Conservation (phyloP, 2,888 invertebrate species). For the Temnothorax ravouxi region DNA sequence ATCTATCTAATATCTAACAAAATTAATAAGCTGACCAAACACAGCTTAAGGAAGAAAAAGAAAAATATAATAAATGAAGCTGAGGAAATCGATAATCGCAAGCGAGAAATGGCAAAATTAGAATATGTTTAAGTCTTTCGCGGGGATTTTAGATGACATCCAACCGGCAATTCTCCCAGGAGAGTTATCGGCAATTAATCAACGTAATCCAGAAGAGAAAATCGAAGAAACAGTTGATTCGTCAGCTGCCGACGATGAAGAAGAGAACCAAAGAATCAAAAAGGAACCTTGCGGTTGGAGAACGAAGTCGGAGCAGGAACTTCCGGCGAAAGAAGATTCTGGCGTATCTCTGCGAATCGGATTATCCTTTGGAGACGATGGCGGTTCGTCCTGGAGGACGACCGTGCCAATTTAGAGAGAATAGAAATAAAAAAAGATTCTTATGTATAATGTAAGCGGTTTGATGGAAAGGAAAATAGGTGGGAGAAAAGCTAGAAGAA, state of each 20-base stretch:
- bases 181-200: constrained; percentile 37
- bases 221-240: not conserved
- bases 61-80: not conserved
- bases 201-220: constrained; percentile 7
- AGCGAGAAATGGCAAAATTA: constrained; percentile 58
- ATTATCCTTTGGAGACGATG: constrained; percentile 73
- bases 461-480: constrained; percentile 54
- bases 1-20: too few relatives aligned
- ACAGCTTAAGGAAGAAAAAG: not conserved
- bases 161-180: constrained; percentile 70
- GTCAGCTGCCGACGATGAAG: not conserved
- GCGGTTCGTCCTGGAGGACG: constrained; percentile 77
- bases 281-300: constrained; percentile 77
- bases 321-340: constrained; percentile 78
- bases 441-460: constrained; percentile 77
- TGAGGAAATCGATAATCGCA: constrained; percentile 1
- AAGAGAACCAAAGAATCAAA: not conserved
- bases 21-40: not conserved
- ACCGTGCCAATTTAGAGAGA: constrained; percentile 81
- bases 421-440: constrained; percentile 77
- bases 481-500: constrained; percentile 2
- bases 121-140: constrained; percentile 78
- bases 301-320: constrained; percentile 77
- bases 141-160: constrained; percentile 66
- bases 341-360: constrained; percentile 75